phyloP scores from a whole-genome alignment of 1,140 invertebrate genomes.

The Matsumurasca onukii region DNA sequence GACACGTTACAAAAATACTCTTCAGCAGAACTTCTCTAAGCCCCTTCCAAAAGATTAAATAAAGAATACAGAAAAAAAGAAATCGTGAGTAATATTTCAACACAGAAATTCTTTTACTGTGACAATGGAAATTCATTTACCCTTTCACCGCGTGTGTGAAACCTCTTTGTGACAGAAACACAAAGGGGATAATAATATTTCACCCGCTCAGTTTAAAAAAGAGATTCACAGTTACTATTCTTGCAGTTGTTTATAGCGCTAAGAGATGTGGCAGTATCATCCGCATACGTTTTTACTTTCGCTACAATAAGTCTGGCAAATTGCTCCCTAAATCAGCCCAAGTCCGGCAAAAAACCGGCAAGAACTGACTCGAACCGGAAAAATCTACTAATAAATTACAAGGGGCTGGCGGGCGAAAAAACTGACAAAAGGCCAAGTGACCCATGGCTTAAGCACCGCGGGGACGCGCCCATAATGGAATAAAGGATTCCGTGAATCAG shows the following conservation, averaged over 20 bases:
- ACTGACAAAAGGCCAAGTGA: conserved; percentile 27
- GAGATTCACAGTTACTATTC: not conserved
- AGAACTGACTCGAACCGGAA: conserved; percentile 20
- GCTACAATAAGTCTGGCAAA: conserved; percentile 24
- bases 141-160: conserved; percentile 4
- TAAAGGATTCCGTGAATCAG: not conserved
- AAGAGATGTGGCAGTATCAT: not conserved
- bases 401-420: conserved; percentile 22
- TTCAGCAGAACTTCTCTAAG: no score
- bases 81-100: conserved; percentile 10
- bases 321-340: conserved; percentile 17
- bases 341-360: not conserved
- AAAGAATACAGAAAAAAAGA: no score
- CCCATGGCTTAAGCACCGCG: conserved; percentile 2
- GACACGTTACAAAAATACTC: no score
- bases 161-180: not conserved
- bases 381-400: conserved; percentile 32
- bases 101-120: not conserved
- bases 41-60: no score
- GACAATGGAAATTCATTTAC: conserved; percentile 12
- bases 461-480: not conserved
- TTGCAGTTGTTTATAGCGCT: not conserved
- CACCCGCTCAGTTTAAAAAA: not conserved
- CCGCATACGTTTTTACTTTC: conserved; percentile 22
- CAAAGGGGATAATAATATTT: not conserved